Evolutionary conservation across 2,888 invertebrate genomes (phyloP).

Genomic region (Chorisops tibialis): DNA sequence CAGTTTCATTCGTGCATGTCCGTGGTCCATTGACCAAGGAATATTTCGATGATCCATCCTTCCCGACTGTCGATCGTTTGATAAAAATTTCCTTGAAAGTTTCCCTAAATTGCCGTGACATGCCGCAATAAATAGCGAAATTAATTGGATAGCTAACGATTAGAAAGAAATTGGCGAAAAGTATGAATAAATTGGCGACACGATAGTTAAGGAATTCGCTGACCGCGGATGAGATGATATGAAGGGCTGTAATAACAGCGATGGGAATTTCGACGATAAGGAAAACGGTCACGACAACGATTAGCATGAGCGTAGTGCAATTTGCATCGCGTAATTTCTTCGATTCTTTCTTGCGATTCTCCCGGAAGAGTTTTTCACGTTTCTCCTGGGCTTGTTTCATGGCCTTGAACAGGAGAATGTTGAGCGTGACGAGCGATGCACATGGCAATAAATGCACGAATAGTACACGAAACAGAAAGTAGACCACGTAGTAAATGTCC

Average conservation of each 20-base stretch:
- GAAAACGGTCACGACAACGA: constrained; percentile 82
- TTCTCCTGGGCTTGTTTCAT: constrained; percentile 80
- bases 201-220: constrained; percentile 72
- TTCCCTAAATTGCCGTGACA: constrained; percentile 91
- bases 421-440: constrained; percentile 81
- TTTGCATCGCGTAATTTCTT: constrained; percentile 70
- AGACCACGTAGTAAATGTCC: constrained; percentile 76
- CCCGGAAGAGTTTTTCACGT: constrained; percentile 72
- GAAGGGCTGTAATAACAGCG: constrained; percentile 76
- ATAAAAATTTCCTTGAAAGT: constrained; percentile 85
- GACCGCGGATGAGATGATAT: constrained; percentile 74
- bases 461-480: constrained; percentile 81
- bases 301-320: constrained; percentile 83
- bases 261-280: constrained; percentile 79
- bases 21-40: constrained; percentile 78
- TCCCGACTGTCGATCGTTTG: constrained; percentile 56
- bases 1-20: constrained; percentile 81
- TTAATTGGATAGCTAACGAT: constrained; percentile 89
- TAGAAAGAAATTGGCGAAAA: constrained; percentile 87
- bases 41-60: constrained; percentile 71
- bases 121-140: constrained; percentile 94
- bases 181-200: constrained; percentile 71
- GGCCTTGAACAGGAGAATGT: constrained; percentile 80
- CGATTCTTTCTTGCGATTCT: constrained; percentile 75
- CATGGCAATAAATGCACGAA: constrained; percentile 92